Evolutionary conservation across 1,140 invertebrate species (phyloP).

Genomic region (Bombyx mandarina): DNA sequence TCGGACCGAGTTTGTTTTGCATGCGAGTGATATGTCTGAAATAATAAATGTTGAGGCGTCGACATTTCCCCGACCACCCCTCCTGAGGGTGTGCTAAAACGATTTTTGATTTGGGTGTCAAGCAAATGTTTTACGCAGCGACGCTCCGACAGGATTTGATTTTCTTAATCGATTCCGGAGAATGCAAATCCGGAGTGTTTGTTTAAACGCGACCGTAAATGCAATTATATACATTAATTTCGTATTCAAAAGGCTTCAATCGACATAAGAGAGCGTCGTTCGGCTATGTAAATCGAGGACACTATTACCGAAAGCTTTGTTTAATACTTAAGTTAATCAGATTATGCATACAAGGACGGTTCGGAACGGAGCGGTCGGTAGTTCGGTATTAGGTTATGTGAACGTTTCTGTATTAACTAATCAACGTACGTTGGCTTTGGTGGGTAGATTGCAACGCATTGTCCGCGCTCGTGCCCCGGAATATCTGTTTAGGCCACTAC

Average conservation of each 20-base stretch:
- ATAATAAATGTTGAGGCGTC: constrained; percentile 71
- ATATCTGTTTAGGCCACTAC: constrained; percentile 64
- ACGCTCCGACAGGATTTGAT: constrained; percentile 60
- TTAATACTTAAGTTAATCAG: constrained; percentile 65
- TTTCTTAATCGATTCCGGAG: constrained; percentile 64
- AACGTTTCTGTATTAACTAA: constrained; percentile 64
- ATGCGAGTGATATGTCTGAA: constrained; percentile 72
- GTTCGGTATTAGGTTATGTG: constrained; percentile 57
- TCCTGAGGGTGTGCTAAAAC: constrained; percentile 62
- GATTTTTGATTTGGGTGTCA: constrained; percentile 71
- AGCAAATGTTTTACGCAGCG: constrained; percentile 67
- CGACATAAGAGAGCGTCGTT: constrained; percentile 10
- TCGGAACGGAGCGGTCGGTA: constrained; percentile 47
- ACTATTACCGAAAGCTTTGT: constrained; percentile 52
- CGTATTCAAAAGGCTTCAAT: constrained; percentile 16
- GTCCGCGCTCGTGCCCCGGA: constrained; percentile 63
- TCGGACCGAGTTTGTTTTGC: constrained; percentile 71
- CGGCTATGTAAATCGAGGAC: constrained; percentile 39
- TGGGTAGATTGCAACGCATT: constrained; percentile 62
- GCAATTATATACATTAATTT: constrained; percentile 4
- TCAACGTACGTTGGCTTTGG: constrained; percentile 62
- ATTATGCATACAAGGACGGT: constrained; percentile 68
- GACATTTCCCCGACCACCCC: constrained; percentile 56
- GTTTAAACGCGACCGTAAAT: not conserved
- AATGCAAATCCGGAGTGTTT: constrained; percentile 33